A percentile compares a stretch with the other conserved stretches of the same genome.
Conservation (phyloP, 2,888 invertebrate genomes). For the Macrophya annulata region DNA sequence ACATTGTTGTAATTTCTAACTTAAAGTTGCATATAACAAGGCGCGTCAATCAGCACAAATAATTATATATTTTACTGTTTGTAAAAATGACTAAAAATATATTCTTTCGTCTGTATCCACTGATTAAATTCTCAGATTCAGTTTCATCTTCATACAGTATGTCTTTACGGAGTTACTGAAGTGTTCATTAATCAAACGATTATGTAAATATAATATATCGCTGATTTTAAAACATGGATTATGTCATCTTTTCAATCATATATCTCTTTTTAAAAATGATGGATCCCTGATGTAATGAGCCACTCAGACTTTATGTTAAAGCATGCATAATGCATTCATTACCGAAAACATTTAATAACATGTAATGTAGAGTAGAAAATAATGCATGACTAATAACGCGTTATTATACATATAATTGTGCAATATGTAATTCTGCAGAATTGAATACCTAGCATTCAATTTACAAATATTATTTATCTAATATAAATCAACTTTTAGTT, state of each 20-base stretch:
- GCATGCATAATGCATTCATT: neutral
- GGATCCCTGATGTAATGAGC: neutral
- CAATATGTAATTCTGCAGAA: neutral
- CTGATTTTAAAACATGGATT: neutral
- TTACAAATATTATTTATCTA: neutral
- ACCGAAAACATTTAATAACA: neutral
- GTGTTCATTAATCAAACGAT: neutral
- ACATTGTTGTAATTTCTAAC: no score
- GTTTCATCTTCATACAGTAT: neutral
- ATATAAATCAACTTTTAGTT: neutral
- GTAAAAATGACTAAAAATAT: neutral
- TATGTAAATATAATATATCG: neutral
- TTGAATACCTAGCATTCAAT: neutral
- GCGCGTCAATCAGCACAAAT: no score
- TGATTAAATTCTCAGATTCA: neutral
- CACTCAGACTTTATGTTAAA: neutral
- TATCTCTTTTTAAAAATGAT: neutral
- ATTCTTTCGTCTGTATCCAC: neutral
- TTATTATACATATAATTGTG: neutral
- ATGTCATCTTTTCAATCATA: neutral
- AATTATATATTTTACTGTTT: no score
- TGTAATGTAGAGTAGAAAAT: conserved; percentile 3
- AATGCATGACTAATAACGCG: neutral
- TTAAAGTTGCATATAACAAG: no score
- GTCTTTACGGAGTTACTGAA: neutral